Evolutionary conservation across 2,113 vertebrate genomes (phyloP).

Genomic region (Mesembrinibis cayennensis): DNA sequence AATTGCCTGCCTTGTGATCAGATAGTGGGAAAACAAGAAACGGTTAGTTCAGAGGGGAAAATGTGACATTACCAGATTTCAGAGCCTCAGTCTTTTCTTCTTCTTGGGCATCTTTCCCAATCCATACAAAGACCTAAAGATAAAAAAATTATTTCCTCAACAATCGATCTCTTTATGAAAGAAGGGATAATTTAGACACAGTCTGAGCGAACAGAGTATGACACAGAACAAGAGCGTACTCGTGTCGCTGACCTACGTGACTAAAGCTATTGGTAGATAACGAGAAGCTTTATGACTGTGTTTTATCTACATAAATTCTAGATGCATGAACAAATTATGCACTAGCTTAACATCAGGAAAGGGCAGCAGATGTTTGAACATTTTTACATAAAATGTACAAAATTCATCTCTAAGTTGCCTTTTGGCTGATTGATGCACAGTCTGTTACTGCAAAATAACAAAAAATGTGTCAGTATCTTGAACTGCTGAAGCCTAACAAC

Average conservation of each 20-base stretch:
- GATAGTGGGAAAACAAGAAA: neutral
- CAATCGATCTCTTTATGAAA: neutral
- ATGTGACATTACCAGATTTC: slow-evolving; percentile 82
- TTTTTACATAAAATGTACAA: neutral
- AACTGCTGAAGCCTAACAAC: neutral
- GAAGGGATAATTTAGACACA: neutral
- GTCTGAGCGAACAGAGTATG: neutral
- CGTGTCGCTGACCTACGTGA: accelerated
- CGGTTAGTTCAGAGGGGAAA: neutral
- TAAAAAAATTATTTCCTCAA: neutral
- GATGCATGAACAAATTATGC: neutral
- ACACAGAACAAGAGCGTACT: neutral
- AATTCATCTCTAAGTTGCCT: neutral
- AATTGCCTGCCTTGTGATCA: neutral
- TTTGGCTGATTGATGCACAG: neutral
- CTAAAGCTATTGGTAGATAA: neutral
- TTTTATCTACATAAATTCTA: neutral
- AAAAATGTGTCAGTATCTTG: neutral
- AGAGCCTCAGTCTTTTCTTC: slow-evolving; percentile 92
- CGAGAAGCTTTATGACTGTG: neutral
- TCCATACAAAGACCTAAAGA: slow-evolving; percentile 93
- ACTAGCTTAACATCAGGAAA: neutral
- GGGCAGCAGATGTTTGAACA: neutral
- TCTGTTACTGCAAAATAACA: neutral
- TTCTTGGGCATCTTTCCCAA: slow-evolving; percentile 93